phyloP scores from a whole-genome alignment of 2,888 invertebrate genomes.

The Scaptomyza tumidula region DNA sequence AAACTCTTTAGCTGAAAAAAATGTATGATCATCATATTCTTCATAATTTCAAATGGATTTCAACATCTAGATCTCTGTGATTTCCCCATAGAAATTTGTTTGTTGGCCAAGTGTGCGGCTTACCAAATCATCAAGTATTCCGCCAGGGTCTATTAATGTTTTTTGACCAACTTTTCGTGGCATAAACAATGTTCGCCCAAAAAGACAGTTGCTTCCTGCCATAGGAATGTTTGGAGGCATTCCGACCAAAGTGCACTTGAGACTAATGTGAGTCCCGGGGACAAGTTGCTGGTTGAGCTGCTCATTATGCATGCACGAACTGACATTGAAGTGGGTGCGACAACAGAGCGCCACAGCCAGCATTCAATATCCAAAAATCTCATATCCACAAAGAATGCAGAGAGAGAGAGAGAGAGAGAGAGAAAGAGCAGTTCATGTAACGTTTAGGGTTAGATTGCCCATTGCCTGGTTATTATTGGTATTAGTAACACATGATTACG shows the following conservation, averaged over 20 bases:
- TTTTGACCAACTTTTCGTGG: constrained; percentile 9
- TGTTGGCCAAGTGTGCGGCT: constrained; percentile 33
- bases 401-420: not conserved
- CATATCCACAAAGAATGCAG: not conserved
- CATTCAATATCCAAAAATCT: constrained; percentile 15
- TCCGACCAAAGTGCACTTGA: constrained; percentile 71
- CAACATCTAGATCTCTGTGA: constrained; percentile 59
- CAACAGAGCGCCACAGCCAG: constrained; percentile 33
- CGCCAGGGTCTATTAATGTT: constrained; percentile 3
- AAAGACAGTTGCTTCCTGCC: constrained; percentile 71
- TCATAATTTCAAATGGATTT: constrained; percentile 66
- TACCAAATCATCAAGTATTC: constrained; percentile 43
- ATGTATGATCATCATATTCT: constrained; percentile 40
- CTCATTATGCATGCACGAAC: constrained; percentile 78
- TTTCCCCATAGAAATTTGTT: constrained; percentile 31
- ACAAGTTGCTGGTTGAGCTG: constrained; percentile 32
- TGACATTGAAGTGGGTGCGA: constrained; percentile 75
- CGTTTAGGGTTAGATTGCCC: constrained; percentile 73
- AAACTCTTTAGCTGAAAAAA: constrained; percentile 21
- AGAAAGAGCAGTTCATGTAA: constrained; percentile 39
- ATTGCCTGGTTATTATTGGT: constrained; percentile 73
- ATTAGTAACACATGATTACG: constrained; percentile 80
- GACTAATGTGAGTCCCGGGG: constrained; percentile 51
- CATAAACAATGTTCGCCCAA: constrained; percentile 45
- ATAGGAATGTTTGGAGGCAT: constrained; percentile 42